Conservation (phyloP, 2,888 invertebrate genomes). For the Hermaeophaga mercurialis region DNA sequence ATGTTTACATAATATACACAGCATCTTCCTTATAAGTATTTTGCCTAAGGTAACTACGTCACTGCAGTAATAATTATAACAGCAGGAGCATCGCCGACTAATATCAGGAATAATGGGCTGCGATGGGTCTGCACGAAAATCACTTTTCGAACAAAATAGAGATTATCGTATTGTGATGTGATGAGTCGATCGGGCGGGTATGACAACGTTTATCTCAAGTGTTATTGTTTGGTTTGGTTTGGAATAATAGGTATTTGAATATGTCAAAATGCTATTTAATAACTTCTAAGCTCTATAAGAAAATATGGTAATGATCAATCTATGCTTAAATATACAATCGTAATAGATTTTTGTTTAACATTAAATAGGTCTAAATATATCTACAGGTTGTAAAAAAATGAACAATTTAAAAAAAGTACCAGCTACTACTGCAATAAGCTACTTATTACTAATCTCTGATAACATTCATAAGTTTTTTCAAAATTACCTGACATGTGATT, state of each 20-base stretch:
- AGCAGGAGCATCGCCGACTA: not conserved
- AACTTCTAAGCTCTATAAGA: not conserved
- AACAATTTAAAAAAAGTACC: too few relatives aligned
- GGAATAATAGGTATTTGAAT: slow-evolving; percentile 8
- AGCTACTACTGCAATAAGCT: too few relatives aligned
- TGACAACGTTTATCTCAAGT: slow-evolving; percentile 4
- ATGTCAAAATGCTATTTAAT: slow-evolving; percentile 2
- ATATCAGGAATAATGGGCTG: slow-evolving; percentile 15
- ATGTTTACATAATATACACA: too few relatives aligned
- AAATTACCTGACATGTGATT: too few relatives aligned
- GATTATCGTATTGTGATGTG: slow-evolving; percentile 10
- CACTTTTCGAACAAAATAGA: slow-evolving; percentile 14
- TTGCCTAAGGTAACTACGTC: too few relatives aligned
- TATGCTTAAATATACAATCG: too few relatives aligned
- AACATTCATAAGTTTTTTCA: too few relatives aligned
- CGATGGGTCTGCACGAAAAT: slow-evolving; percentile 15
- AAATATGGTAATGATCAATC: slow-evolving; percentile 11
- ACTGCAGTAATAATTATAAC: not conserved
- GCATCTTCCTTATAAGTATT: too few relatives aligned
- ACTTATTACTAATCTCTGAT: too few relatives aligned
- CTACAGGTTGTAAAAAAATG: too few relatives aligned
- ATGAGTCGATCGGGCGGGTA: slow-evolving; percentile 8
- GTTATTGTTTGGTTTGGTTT: slow-evolving; percentile 10
- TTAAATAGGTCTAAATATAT: too few relatives aligned
- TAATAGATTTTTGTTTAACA: too few relatives aligned